Evolutionary conservation across 2,888 invertebrate species (phyloP).

Genomic region (Napeogenes sylphis): DNA sequence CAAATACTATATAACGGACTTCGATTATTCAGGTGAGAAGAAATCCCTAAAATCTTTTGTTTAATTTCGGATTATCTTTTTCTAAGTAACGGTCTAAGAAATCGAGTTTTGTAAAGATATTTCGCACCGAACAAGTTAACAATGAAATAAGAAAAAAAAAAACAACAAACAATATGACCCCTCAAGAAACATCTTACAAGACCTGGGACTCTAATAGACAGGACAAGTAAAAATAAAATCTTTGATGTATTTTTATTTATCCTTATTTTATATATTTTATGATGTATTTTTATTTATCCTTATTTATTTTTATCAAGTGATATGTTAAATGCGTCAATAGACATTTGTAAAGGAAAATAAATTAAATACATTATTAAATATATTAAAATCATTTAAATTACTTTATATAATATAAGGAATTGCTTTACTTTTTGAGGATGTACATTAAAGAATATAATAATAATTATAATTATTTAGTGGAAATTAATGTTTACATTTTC

Average conservation of each 20-base stretch:
- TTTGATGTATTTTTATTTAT: too few species aligned
- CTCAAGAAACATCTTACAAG: slow-evolving; percentile 55
- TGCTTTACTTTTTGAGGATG: too few species aligned
- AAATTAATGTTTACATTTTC: too few species aligned
- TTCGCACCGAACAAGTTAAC: slow-evolving; percentile 53
- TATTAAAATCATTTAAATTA: too few species aligned
- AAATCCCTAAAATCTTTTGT: neutral
- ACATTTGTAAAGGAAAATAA: too few species aligned
- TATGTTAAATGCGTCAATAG: too few species aligned
- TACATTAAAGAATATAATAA: too few species aligned
- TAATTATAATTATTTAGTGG: too few species aligned
- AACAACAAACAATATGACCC: slow-evolving; percentile 54
- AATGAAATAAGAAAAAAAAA: slow-evolving; percentile 55
- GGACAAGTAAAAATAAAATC: slow-evolving; percentile 8
- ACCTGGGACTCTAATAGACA: slow-evolving; percentile 27
- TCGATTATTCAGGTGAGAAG: neutral
- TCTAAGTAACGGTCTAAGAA: slow-evolving; percentile 19
- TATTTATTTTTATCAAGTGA: neutral
- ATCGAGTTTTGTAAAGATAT: slow-evolving; percentile 37
- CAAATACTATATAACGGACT: too few species aligned
- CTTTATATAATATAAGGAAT: too few species aligned
- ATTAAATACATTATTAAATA: too few species aligned
- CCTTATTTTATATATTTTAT: neutral
- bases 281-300: too few species aligned
- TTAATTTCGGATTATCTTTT: neutral